phyloP scores from a whole-genome alignment of 2,113 vertebrate species.

The Stegastes partitus region DNA sequence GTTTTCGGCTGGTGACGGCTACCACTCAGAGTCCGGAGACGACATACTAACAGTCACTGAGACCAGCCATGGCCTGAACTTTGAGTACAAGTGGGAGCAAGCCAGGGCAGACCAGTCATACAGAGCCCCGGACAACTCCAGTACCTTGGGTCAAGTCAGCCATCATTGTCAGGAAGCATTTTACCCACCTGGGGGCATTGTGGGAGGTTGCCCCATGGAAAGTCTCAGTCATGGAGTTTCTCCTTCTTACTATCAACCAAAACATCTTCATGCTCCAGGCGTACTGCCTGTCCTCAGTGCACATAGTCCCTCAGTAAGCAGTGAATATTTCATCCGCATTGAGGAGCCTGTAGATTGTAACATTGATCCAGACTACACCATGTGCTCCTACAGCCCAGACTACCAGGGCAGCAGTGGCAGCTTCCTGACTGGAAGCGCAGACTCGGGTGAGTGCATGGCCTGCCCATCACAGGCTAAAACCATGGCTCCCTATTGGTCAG shows the following conservation, averaged over 20 bases:
- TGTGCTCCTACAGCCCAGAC: slow-evolving; percentile 87
- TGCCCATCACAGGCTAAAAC: slow-evolving; percentile 77
- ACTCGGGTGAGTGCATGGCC: slow-evolving; percentile 80
- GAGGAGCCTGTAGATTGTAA: slow-evolving; percentile 89
- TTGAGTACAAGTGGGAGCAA: slow-evolving; percentile 97
- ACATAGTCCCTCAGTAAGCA: slow-evolving; percentile 91
- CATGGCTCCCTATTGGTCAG: slow-evolving; percentile 82
- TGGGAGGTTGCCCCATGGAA: slow-evolving; percentile 81
- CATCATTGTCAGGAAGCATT: slow-evolving; percentile 89
- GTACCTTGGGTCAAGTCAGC: slow-evolving; percentile 79
- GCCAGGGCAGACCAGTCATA: slow-evolving; percentile 85
- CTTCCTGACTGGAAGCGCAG: slow-evolving; percentile 75
- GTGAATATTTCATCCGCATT: slow-evolving; percentile 95
- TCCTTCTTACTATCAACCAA: slow-evolving; percentile 89
- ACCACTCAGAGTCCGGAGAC: slow-evolving; percentile 90
- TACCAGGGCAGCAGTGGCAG: slow-evolving; percentile 83
- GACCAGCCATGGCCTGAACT: slow-evolving; percentile 95
- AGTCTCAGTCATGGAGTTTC: slow-evolving; percentile 85
- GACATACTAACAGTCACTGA: slow-evolving; percentile 97
- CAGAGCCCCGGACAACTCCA: slow-evolving; percentile 68
- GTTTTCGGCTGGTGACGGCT: slow-evolving; percentile 88
- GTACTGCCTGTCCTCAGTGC: slow-evolving; percentile 93
- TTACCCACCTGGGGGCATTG: slow-evolving; percentile 84
- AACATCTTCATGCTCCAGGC: slow-evolving; percentile 84
- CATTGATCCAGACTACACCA: slow-evolving; percentile 87